Conservation (phyloP, 2,888 invertebrate genomes). For the Linyphia triangularis region DNA sequence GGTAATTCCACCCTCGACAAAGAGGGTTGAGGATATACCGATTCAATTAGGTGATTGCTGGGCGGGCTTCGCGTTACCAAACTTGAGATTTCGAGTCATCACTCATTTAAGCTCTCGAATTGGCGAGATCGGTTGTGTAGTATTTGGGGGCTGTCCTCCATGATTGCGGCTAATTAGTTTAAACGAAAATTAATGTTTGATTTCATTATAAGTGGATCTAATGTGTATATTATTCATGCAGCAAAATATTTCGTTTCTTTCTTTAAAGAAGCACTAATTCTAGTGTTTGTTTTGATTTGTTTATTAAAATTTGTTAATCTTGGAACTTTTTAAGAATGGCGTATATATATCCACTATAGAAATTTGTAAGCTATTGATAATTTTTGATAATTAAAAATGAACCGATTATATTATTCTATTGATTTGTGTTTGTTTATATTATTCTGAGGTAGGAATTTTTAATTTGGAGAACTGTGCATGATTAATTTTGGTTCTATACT, state of each 20-base stretch:
- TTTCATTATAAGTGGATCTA: not conserved
- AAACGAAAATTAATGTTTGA: not conserved
- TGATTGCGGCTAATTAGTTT: not conserved
- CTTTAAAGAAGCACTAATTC: not conserved
- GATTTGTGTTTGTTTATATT: too few species aligned
- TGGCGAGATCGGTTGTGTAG: not conserved
- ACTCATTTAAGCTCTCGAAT: not conserved
- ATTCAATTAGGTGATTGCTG: slow-evolving; percentile 48
- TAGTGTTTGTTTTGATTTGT: too few species aligned
- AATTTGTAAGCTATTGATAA: too few species aligned
- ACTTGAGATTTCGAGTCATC: slow-evolving; percentile 3
- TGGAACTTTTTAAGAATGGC: too few species aligned
- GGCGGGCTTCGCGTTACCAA: not conserved
- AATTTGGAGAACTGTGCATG: too few species aligned
- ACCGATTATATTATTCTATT: too few species aligned
- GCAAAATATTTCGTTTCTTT: not conserved
- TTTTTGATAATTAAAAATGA: too few species aligned
- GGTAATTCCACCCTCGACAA: slow-evolving; percentile 30
- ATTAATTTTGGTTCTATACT: too few species aligned
- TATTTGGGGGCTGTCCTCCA: not conserved
- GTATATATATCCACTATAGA: too few species aligned
- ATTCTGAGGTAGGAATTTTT: too few species aligned
- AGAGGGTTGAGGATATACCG: not conserved
- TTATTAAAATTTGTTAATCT: too few species aligned
- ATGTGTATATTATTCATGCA: not conserved